These are phyloP conservation scores for Drosophila ambigua DNA, from an alignment of 1,140 invertebrate species.

Conservation along the genomic window DNA sequence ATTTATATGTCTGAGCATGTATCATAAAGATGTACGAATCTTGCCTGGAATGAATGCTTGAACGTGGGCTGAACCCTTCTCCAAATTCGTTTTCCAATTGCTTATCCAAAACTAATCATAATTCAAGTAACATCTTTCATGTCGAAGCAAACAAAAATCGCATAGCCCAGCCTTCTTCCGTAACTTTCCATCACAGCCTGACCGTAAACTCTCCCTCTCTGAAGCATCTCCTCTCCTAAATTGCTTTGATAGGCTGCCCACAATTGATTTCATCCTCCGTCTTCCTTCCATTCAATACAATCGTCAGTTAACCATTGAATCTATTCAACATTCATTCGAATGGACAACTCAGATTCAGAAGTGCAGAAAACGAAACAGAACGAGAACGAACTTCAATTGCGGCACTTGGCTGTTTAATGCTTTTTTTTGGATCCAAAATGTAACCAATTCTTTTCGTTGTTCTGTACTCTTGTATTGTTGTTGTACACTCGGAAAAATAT, in stretches of 20 bases:
- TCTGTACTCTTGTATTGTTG: neutral
- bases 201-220: neutral
- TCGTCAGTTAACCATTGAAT: conserved; percentile 13
- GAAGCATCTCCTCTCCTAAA: neutral
- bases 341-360: conserved; percentile 31
- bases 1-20: no score
- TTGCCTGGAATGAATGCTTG: no score
- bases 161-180: no score
- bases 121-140: no score
- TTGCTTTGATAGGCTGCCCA: conserved; percentile 7
- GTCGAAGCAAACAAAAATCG: no score
- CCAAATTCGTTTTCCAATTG: no score
- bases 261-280: conserved; percentile 8
- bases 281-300: conserved; percentile 3
- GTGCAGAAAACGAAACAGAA: conserved; percentile 43
- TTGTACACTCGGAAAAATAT: no score
- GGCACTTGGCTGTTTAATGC: conserved; percentile 57
- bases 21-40: no score
- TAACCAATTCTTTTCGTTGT: conserved; percentile 61
- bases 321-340: conserved; percentile 47
- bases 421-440: conserved; percentile 60
- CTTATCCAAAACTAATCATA: no score
- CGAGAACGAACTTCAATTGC: conserved; percentile 42
- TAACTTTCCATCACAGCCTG: no score
- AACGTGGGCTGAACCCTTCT: no score